phyloP scores from a whole-genome alignment of 1,140 invertebrate genomes.

The Theocolax elegans region DNA sequence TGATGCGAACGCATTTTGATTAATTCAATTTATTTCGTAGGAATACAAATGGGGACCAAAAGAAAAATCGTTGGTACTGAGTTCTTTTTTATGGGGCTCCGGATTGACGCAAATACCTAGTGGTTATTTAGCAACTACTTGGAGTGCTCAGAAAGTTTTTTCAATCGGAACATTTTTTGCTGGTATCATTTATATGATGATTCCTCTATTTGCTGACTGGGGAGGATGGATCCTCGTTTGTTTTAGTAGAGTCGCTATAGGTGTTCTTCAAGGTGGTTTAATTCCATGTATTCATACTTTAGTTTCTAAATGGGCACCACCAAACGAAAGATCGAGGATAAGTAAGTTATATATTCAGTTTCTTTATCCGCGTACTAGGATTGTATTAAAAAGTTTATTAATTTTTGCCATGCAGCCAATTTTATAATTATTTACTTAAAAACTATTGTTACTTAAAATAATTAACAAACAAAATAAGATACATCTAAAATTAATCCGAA shows the following conservation, averaged over 20 bases:
- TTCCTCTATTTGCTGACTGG: slow-evolving; percentile 54
- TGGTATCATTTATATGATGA: slow-evolving; percentile 67
- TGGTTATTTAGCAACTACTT: slow-evolving; percentile 67
- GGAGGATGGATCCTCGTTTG: slow-evolving; percentile 65
- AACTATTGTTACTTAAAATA: too few species aligned
- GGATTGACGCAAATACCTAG: slow-evolving; percentile 71
- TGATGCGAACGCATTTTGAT: too few species aligned
- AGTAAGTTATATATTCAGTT: slow-evolving; percentile 47
- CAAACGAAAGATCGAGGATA: slow-evolving; percentile 58
- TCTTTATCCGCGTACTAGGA: too few species aligned
- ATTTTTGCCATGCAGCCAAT: too few species aligned
- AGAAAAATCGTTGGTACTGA: slow-evolving; percentile 71
- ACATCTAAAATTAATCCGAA: too few species aligned
- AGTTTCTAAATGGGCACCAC: slow-evolving; percentile 72
- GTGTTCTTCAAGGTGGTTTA: slow-evolving; percentile 72
- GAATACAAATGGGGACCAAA: slow-evolving; percentile 70
- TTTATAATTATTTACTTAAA: too few species aligned
- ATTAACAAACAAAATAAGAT: too few species aligned
- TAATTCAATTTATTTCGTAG: slow-evolving; percentile 45
- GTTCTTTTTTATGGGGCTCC: slow-evolving; percentile 80
- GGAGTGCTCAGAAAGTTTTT: slow-evolving; percentile 71
- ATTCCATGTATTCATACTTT: slow-evolving; percentile 74
- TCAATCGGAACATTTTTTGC: slow-evolving; percentile 71
- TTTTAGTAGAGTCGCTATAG: slow-evolving; percentile 73
- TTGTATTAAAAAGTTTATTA: too few species aligned